Evolutionary conservation across 1,140 invertebrate genomes (phyloP), one percentile per base, ranked within the genome.

Genomic region (Maconellicoccus hirsutus): DNA sequence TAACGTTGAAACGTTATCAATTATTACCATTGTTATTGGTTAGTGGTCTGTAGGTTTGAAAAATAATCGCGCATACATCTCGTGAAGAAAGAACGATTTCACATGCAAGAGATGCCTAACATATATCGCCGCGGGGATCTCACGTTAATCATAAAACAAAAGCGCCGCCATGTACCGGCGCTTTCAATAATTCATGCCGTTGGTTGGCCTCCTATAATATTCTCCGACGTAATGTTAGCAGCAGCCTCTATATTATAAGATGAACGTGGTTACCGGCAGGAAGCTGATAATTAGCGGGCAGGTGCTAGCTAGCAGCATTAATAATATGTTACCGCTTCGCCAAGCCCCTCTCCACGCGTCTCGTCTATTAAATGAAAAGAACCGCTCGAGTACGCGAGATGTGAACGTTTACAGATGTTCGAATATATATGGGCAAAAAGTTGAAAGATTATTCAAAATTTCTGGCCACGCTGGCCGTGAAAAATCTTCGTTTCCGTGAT

Each of bases 291-390:
- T 66, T 66, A 66, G 61, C 61, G 25, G 61, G 61, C 61, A 66
- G 61, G 61, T 66, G 61, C 61, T 66, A 66, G 61, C 61, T 66
- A 66, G 61, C 61, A 66, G 61, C 61, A 66, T 66, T 66, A 66
- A 66, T 66, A 66, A 66, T 66, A 66, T 66, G 61, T 66, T 66
- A 66, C 61, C 61, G 61, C 61, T 66, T 66, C 61, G 61, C 61
- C 25, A 10, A 23, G 2, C 61, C 21, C 29, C 29, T 3, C 29
- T 33, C 42, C 42, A 19, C 42, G n/a, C 16, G 10, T 52, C 42
- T 14, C 42, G 42, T 16, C 42, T 16, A 16, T 19, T 19, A 14
- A 52, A 52, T 52, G 16, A 52, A 52, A 52, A 52, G 42, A 52
- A 52, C 42, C 42, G 42, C 42, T 52, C 42, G 42, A 52, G 42